phyloP scores from a whole-genome alignment of 2,113 vertebrate genomes.

The Shinisaurus crocodilurus region DNA sequence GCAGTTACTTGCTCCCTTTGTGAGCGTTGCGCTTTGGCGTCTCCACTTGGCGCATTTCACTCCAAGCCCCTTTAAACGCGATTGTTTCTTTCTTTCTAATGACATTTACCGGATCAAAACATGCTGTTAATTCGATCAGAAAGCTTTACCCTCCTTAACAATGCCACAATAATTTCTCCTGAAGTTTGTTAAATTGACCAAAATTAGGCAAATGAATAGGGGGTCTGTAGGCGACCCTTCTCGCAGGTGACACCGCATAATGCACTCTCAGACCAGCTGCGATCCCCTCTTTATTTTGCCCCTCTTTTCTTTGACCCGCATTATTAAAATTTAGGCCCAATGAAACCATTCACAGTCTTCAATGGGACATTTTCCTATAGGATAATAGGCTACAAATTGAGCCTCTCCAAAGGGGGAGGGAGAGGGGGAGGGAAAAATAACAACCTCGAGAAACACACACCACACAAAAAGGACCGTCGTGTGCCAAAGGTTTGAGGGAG shows the following conservation, averaged over 20 bases:
- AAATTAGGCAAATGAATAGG: slow-evolving; percentile 99
- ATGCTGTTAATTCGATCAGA: slow-evolving; percentile 99
- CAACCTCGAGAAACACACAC: slow-evolving; percentile 64
- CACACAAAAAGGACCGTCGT: slow-evolving; percentile 81
- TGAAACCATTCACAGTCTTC: slow-evolving; percentile 98
- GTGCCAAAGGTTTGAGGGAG: slow-evolving; percentile 93
- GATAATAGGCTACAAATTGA: slow-evolving; percentile 99
- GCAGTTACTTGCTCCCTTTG: slow-evolving; percentile 94
- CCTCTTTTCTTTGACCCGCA: slow-evolving; percentile 90
- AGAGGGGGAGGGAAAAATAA: slow-evolving; percentile 78
- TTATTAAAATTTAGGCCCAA: slow-evolving; percentile 99
- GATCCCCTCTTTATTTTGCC: slow-evolving; percentile 93
- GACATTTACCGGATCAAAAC: slow-evolving; percentile 99
- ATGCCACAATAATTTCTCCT: slow-evolving; percentile 98
- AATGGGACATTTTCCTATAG: slow-evolving; percentile 99
- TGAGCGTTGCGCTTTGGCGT: slow-evolving; percentile 97
- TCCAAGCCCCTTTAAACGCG: slow-evolving; percentile 94
- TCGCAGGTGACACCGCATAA: slow-evolving; percentile 99
- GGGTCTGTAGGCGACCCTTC: slow-evolving; percentile 93
- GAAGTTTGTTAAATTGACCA: slow-evolving; percentile 99
- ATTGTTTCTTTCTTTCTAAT: slow-evolving; percentile 99
- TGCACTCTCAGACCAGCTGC: slow-evolving; percentile 96
- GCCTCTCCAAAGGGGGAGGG: slow-evolving; percentile 92
- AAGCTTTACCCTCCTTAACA: slow-evolving; percentile 98
- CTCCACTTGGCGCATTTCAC: slow-evolving; percentile 97